Base-by-base conservation (phyloP, 2,113 vertebrate species). In the Chionodraco myersi region DNA sequence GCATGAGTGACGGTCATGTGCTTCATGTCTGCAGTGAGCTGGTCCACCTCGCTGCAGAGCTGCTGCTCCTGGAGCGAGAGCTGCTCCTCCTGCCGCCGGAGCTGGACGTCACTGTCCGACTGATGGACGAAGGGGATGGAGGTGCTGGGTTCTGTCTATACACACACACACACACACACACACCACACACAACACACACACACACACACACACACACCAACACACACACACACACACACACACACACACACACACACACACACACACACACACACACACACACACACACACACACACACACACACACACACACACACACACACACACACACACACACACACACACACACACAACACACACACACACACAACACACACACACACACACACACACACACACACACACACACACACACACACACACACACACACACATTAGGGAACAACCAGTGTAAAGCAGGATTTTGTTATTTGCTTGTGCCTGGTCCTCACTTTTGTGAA, bases 401-500 rank as follows among this genome's bases (percentile, higher is more conserved):
- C 5, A 62, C 7, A 30, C 30, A 30, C 30, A 72, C 21, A 36
- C 30, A 47, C 49, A 79, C 23, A 62, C 44, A 57, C 51, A 54
- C 18, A 16, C 12, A 45, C 9, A 41, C 15, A 26, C 26, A 26
- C 26, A 26, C 26, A 26, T 3, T 26, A 26, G 2, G 26, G 26
- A 26, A 26, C 26, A 26, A 26, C 26, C 26, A 26, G 2, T 26
- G 26, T 2, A 26, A 26, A 26, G 26, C 26, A 26, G 36, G 48
- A 6, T 14, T 18, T 52, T 16, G 36, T 21, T 65, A 41, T 34
- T 21, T 11, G 0, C 2, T 18, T 66, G 1, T 6, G 36, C 14
- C n/a, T 6, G 34, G 3, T 30, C 48, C 85, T 67, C 80, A 97
- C 97, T 95, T 96, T 93, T 11, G 94, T 94, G 76, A 96, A 97